phyloP scores from a whole-genome alignment of 2,888 invertebrate genomes.

The Agrilus biguttatus region DNA sequence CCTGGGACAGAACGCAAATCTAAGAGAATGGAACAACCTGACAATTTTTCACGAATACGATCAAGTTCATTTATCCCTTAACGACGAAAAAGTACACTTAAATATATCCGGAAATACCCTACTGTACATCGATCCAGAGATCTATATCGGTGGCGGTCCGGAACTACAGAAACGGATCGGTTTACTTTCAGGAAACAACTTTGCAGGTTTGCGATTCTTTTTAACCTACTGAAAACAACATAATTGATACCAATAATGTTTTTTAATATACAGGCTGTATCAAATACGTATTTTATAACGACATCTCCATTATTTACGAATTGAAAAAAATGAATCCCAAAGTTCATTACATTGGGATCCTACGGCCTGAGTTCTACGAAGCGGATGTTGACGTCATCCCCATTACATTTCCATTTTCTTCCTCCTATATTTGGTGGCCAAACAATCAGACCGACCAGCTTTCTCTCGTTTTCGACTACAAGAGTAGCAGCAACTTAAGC shows the following conservation, averaged over 20 bases:
- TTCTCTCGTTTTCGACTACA: slow-evolving; percentile 73
- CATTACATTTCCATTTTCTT: slow-evolving; percentile 81
- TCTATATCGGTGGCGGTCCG: slow-evolving; percentile 68
- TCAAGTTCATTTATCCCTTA: slow-evolving; percentile 58
- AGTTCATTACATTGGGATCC: slow-evolving; percentile 34
- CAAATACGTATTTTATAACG: slow-evolving; percentile 87
- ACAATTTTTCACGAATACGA: slow-evolving; percentile 71
- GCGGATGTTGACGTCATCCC: slow-evolving; percentile 77
- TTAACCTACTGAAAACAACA: slow-evolving; percentile 61
- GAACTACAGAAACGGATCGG: slow-evolving; percentile 73
- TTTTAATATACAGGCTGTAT: slow-evolving; percentile 41
- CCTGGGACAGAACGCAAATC: slow-evolving; percentile 54
- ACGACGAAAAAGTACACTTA: slow-evolving; percentile 53
- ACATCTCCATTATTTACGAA: slow-evolving; percentile 81
- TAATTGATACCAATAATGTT: too few species aligned
- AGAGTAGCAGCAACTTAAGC: slow-evolving; percentile 64
- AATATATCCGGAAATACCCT: slow-evolving; percentile 59
- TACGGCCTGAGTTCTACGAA: slow-evolving; percentile 73
- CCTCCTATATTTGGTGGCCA: slow-evolving; percentile 84
- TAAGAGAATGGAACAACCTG: slow-evolving; percentile 78
- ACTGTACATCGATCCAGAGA: slow-evolving; percentile 84
- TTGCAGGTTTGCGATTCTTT: slow-evolving; percentile 39
- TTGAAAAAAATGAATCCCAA: slow-evolving; percentile 73
- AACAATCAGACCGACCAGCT: slow-evolving; percentile 58
- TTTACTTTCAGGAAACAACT: slow-evolving; percentile 33